phyloP scores from a whole-genome alignment of 2,888 invertebrate genomes.

The Drosophila barbarae region DNA sequence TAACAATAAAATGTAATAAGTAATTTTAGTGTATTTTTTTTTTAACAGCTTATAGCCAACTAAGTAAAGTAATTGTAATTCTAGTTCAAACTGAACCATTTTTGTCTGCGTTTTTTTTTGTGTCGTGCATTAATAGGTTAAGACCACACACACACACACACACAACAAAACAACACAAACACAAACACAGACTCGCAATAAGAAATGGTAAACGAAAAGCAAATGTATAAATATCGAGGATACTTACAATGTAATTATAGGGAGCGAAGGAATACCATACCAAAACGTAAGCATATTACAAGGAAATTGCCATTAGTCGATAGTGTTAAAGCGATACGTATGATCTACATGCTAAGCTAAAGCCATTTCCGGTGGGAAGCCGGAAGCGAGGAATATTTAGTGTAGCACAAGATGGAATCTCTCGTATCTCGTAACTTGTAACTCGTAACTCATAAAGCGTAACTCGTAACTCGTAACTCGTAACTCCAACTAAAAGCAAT shows the following conservation, averaged over 20 bases:
- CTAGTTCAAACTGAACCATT: conserved; percentile 50
- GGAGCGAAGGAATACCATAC: conserved; percentile 40
- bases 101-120: conserved; percentile 39
- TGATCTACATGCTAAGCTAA: conserved; percentile 29
- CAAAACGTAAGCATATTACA: conserved; percentile 58
- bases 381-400: conserved; percentile 26
- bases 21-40: conserved; percentile 67
- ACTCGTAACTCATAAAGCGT: conserved; percentile 24
- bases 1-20: conserved; percentile 59
- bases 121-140: conserved; percentile 33
- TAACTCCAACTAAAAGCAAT: conserved; percentile 61
- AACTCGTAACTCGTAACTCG: conserved; percentile 33
- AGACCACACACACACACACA: conserved; percentile 9
- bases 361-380: background rate
- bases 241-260: conserved; percentile 39
- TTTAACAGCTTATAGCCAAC: conserved; percentile 67
- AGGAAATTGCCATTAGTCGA: conserved; percentile 74
- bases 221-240: conserved; percentile 43
- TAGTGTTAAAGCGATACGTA: conserved; percentile 65
- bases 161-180: conserved; percentile 5
- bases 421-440: conserved; percentile 31
- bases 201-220: conserved; percentile 41
- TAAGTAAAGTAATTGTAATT: conserved; percentile 52
- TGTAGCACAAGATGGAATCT: conserved; percentile 41
- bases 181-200: conserved; percentile 22